Percentiles rank a stretch among this genome's conserved stretches.
Conservation (phyloP, 2,888 invertebrate species). For the Tetranychus truncatus region DNA sequence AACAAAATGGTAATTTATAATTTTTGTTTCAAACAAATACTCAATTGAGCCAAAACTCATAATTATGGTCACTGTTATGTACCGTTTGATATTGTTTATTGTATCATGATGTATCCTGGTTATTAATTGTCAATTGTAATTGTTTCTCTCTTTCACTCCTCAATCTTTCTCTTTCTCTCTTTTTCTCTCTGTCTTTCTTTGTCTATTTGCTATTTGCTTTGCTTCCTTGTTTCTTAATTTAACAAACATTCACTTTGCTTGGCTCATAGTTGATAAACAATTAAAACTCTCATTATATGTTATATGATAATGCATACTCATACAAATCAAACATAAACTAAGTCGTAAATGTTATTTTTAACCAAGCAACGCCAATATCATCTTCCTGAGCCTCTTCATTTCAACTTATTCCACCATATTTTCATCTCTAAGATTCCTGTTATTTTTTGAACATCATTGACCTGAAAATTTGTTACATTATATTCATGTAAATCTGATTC, state of each 20-base stretch:
- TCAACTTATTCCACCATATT: neutral
- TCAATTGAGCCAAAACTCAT: too few relatives aligned
- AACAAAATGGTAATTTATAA: too few relatives aligned
- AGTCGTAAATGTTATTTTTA: neutral
- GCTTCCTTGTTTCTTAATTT: neutral
- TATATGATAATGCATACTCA: neutral
- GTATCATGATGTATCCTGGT: neutral
- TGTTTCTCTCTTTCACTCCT: neutral
- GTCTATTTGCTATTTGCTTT: neutral
- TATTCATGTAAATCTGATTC: too few relatives aligned
- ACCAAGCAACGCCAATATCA: neutral
- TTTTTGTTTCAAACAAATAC: too few relatives aligned
- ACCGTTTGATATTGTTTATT: too few relatives aligned
- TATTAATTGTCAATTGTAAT: neutral
- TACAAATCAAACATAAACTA: neutral
- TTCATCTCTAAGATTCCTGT: too few relatives aligned
- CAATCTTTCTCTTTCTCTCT: neutral
- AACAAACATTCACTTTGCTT: neutral
- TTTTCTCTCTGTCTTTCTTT: neutral
- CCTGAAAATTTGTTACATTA: too few relatives aligned
- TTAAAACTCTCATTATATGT: neutral
- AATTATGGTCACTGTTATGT: too few relatives aligned
- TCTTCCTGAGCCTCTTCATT: neutral
- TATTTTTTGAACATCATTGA: neutral
- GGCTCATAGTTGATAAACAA: neutral